phyloP scores from a whole-genome alignment of 2,797 vertebrate genomes.

The Pseudochirops corinnae region DNA sequence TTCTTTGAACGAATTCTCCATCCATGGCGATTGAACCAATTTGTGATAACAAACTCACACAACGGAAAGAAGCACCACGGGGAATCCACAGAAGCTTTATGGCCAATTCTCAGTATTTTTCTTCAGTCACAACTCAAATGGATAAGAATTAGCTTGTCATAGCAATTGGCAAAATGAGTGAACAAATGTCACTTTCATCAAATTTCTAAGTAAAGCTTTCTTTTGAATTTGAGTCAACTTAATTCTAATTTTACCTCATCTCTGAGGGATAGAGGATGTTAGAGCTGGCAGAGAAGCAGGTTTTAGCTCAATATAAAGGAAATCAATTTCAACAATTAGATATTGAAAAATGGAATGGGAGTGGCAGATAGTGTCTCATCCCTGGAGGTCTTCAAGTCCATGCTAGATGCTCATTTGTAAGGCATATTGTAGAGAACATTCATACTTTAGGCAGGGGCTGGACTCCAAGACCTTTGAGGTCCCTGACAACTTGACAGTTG shows the following conservation, averaged over 20 bases:
- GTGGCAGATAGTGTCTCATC: background rate
- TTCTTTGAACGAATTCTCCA: background rate
- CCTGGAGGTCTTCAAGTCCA: background rate
- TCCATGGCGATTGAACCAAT: background rate
- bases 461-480: background rate
- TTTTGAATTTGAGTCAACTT: background rate
- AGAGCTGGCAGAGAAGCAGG: background rate
- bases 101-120: background rate
- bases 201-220: background rate
- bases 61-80: background rate
- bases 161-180: background rate
- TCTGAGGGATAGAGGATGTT: background rate
- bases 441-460: background rate
- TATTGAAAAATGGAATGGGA: background rate
- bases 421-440: background rate
- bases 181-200: background rate
- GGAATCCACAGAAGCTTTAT: background rate
- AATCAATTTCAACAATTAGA: background rate
- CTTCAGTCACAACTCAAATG: background rate
- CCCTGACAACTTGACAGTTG: background rate
- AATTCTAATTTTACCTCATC: background rate
- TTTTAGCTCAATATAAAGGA: background rate
- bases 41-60: background rate
- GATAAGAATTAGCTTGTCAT: background rate
- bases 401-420: background rate